Evolutionary conservation across 2,888 invertebrate genomes (phyloP).

Genomic region (Hanleya hanleyi): DNA sequence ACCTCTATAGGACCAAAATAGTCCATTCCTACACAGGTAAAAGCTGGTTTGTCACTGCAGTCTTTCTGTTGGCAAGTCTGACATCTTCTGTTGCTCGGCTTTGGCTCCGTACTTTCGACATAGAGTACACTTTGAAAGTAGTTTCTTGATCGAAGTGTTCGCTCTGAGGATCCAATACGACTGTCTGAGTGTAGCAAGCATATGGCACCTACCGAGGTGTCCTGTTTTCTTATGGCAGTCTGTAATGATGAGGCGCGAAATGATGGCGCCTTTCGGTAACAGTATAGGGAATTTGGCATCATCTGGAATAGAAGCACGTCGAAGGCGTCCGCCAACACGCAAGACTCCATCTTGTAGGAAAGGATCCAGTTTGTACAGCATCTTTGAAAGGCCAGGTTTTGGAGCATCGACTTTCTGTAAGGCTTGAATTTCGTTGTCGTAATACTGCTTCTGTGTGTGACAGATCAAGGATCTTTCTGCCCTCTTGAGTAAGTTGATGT

Average conservation of each 20-base stretch:
- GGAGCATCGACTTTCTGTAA: not conserved
- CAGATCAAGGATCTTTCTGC: not conserved
- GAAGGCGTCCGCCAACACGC: not conserved
- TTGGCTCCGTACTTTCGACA: not conserved
- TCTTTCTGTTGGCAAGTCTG: constrained; percentile 2
- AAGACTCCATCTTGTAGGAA: not conserved
- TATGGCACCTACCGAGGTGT: not conserved
- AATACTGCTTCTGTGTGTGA: not conserved
- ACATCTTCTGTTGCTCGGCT: not conserved
- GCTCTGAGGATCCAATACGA: not conserved
- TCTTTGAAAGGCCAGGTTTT: too few species aligned
- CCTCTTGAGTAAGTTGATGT: not conserved
- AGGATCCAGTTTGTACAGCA: not conserved
- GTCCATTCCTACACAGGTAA: too few species aligned
- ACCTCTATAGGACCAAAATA: too few species aligned
- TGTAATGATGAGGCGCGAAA: not conserved
- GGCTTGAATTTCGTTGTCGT: not conserved
- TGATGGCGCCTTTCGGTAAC: not conserved
- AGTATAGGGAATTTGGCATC: not conserved
- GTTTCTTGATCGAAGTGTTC: not conserved
- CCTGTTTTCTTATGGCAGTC: not conserved
- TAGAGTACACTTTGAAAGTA: not conserved
- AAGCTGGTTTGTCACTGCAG: too few species aligned
- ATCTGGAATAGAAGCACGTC: not conserved
- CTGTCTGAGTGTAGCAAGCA: not conserved